Evolutionary conservation across 1,140 invertebrate genomes (phyloP).

Genomic region (Sarcophaga bullata): DNA sequence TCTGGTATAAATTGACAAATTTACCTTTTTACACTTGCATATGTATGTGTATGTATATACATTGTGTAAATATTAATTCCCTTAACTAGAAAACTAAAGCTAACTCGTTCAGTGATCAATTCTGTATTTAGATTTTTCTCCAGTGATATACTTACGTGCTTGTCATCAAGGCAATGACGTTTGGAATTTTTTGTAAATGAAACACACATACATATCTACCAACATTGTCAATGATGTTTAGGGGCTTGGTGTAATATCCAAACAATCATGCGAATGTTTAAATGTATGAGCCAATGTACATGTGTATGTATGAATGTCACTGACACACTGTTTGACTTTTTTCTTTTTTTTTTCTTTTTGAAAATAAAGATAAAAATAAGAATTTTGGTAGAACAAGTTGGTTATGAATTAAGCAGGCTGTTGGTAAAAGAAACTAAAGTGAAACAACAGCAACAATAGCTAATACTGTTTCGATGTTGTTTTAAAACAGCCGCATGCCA

Average conservation of each 20-base stretch:
- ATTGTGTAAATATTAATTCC: too few species aligned
- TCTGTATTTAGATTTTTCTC: background rate
- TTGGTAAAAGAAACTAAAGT: slow-evolving; percentile 24
- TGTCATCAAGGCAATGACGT: background rate
- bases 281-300: background rate
- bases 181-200: background rate
- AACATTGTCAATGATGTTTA: background rate
- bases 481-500: slow-evolving; percentile 30
- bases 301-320: background rate
- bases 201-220: background rate
- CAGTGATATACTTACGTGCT: background rate
- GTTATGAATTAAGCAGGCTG: slow-evolving; percentile 28
- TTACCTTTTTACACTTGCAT: too few species aligned
- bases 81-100: background rate
- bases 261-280: background rate
- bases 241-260: slow-evolving; percentile 33
- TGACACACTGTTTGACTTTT: background rate
- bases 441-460: slow-evolving; percentile 22
- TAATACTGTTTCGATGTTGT: slow-evolving; percentile 19
- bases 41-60: too few species aligned
- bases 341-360: background rate
- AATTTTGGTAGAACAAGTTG: slow-evolving; percentile 32
- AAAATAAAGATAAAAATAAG: slow-evolving; percentile 6
- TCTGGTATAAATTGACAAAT: too few species aligned
- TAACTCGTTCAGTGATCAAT: background rate